phyloP scores from a whole-genome alignment of 2,888 invertebrate genomes.

The Euclidia mi region DNA sequence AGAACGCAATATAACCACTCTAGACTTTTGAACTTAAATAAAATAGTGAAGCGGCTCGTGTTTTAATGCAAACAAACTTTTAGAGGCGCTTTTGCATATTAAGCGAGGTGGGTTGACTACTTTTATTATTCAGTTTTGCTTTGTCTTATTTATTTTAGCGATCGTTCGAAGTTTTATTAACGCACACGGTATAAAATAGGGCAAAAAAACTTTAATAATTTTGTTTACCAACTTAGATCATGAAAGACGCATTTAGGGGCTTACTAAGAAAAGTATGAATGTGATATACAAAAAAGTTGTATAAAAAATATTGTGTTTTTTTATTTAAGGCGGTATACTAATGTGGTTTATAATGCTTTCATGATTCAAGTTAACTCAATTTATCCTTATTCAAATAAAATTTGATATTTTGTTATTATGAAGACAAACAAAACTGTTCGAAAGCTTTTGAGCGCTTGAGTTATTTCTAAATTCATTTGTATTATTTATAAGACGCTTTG shows the following conservation, averaged over 20 bases:
- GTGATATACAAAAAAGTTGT: neutral
- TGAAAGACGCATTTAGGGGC: constrained; percentile 70
- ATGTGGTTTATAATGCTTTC: constrained; percentile 65
- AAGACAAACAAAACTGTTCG: constrained; percentile 88
- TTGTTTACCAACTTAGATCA: constrained; percentile 77
- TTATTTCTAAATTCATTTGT: constrained; percentile 71
- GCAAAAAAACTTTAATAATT: constrained; percentile 68
- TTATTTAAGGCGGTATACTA: neutral
- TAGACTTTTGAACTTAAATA: constrained; percentile 88
- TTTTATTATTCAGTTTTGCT: constrained; percentile 87
- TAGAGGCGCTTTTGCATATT: constrained; percentile 90
- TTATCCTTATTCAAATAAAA: constrained; percentile 69
- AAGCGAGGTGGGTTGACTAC: constrained; percentile 90
- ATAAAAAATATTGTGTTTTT: neutral
- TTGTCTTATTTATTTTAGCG: constrained; percentile 83
- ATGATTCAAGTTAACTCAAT: constrained; percentile 78
- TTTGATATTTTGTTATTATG: constrained; percentile 65
- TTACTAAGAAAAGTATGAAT: constrained; percentile 1
- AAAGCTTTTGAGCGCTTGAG: constrained; percentile 84
- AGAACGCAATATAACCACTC: constrained; percentile 90
- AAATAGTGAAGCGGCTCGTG: constrained; percentile 90
- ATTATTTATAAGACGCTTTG: constrained; percentile 79
- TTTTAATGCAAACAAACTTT: constrained; percentile 90
- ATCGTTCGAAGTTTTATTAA: constrained; percentile 62
- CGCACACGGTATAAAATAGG: constrained; percentile 66